Evolutionary conservation across 2,888 invertebrate genomes (phyloP), one percentile per base, ranked within the genome.

Genomic region (Coenonympha arcania): DNA sequence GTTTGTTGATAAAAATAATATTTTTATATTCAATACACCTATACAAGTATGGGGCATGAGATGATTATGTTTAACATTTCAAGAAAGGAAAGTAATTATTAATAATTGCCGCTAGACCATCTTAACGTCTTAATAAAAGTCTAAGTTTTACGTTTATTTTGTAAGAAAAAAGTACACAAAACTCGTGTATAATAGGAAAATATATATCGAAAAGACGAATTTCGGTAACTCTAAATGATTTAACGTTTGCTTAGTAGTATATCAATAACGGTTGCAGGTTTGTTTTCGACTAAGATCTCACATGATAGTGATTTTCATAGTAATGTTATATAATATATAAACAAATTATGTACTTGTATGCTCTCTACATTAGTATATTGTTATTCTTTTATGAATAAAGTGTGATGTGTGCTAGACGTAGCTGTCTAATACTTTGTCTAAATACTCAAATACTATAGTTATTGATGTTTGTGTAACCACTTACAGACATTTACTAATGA

Each of bases 391-490:
- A 24, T 11, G 13, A 24, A 20, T 34, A 26, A 44, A 44, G 26
- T 15, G 24, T 24, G 18, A 44, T 33, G 15, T 16, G 20, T 9
- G 31, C 16, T n/a, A n/a, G 33, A 33, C 24, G 34, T 11, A 15
- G 22, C 13, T 45, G 20, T 34, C 41, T 42, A 40, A 41, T 24
- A 31, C 6, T 15, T 39, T 40, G 54, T 43, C 39, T 54, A 43
- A 54, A 54, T 50, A 54, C 50, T 54, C 53, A 50, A 42, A 54
- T 40, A 50, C 13, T 34, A 13, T 26, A 31, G 15, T 43, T 47
- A 47, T 43, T 30, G 34, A 28, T 48, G 44, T 48, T 49, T 52
- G 41, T 18, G 34, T 24, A 20, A 22, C 16, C 39, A 37, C 24
- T 40, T 40, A 37, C 19, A 13, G 6, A 24, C 18, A 34, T 49